Evolutionary conservation across 2,113 vertebrate species (phyloP).

Genomic region (Sorex fumeus): DNA sequence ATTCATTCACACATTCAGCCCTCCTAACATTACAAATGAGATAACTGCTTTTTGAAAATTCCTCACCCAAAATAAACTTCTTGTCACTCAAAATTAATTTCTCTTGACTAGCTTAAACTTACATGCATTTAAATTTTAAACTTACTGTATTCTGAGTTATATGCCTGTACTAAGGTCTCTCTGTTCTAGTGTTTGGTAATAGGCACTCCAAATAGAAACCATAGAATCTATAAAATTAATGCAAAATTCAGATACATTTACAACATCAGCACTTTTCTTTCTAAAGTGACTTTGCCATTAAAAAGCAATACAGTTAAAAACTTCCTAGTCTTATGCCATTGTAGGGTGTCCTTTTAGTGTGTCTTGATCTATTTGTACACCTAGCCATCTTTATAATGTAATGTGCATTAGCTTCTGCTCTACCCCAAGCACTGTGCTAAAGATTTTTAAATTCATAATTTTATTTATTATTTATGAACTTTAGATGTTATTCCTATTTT

Average conservation of each 20-base stretch:
- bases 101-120: constrained; percentile 38
- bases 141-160: constrained; percentile 47
- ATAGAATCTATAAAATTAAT: constrained; percentile 32
- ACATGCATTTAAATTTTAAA: constrained; percentile 61
- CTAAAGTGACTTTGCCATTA: constrained; percentile 53
- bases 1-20: constrained; percentile 26
- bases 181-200: constrained; percentile 3
- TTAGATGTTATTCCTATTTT: constrained; percentile 39
- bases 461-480: constrained; percentile 53
- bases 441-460: constrained; percentile 51
- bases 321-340: background rate
- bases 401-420: background rate
- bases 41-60: constrained; percentile 62
- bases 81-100: constrained; percentile 56
- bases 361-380: constrained; percentile 45
- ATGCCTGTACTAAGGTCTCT: background rate
- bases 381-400: constrained; percentile 33
- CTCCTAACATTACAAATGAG: constrained; percentile 56
- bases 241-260: background rate
- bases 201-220: constrained; percentile 34
- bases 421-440: constrained; percentile 21
- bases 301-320: constrained; percentile 43
- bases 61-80: constrained; percentile 40
- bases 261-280: constrained; percentile 27
- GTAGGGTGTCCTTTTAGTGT: background rate